These are phyloP conservation scores for Stenodera caucasica DNA, from an alignment of 2,888 invertebrate species.

Conservation along the genomic window DNA sequence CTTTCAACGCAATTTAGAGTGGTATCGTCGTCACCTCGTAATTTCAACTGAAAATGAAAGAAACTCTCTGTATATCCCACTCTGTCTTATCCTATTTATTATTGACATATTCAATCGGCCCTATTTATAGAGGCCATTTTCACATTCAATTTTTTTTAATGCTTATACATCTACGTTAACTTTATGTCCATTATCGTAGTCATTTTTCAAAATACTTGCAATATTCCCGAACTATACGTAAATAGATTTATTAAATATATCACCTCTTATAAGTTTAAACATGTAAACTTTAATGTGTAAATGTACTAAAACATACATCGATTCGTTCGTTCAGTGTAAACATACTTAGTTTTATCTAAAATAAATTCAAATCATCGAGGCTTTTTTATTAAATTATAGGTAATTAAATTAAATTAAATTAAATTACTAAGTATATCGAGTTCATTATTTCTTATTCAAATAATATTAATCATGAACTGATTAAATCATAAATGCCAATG, in stretches of 20 bases:
- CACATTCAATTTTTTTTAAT: slow-evolving; percentile 27
- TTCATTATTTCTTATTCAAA: too few species aligned
- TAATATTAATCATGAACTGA: background rate
- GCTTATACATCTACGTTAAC: slow-evolving; percentile 30
- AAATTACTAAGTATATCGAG: too few species aligned
- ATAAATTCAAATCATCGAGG: too few species aligned
- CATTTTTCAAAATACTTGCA: slow-evolving; percentile 46
- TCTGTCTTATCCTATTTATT: slow-evolving; percentile 9
- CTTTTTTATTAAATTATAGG: too few species aligned
- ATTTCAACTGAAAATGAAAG: slow-evolving; percentile 29
- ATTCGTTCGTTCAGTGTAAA: too few species aligned
- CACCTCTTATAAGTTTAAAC: slow-evolving; percentile 36
- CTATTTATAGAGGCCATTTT: slow-evolving; percentile 40
- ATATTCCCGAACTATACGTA: slow-evolving; percentile 42
- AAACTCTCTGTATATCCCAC: slow-evolving; percentile 24
- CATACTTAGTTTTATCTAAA: too few species aligned
- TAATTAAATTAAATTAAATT: too few species aligned
- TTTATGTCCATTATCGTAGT: slow-evolving; percentile 35
- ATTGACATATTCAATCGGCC: slow-evolving; percentile 30
- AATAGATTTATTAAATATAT: slow-evolving; percentile 47
- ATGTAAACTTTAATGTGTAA: slow-evolving; percentile 31
- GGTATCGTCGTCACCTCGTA: slow-evolving; percentile 45
- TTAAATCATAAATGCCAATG: slow-evolving; percentile 1
- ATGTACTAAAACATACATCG: background rate
- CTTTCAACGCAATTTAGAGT: slow-evolving; percentile 42